These are phyloP conservation scores for Drosophila ironensis DNA, from an alignment of 1,140 invertebrate genomes.

Conservation along the genomic window DNA sequence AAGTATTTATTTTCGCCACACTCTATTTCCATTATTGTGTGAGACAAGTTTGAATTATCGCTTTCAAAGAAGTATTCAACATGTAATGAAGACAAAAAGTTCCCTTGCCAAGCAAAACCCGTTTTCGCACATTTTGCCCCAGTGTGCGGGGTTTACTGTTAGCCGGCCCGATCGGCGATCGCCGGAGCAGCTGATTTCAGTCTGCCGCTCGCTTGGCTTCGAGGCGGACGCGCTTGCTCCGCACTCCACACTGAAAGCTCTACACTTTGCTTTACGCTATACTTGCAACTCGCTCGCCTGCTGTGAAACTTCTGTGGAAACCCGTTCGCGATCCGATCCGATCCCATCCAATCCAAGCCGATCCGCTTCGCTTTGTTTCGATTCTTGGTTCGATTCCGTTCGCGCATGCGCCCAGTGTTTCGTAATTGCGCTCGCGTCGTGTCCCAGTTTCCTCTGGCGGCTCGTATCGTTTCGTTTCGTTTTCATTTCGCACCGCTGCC, in stretches of 20 bases:
- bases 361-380: too few relatives aligned
- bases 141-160: slow-evolving; percentile 77
- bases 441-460: slow-evolving; percentile 70
- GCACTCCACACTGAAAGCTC: not conserved
- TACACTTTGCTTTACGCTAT: not conserved
- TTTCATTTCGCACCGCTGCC: slow-evolving; percentile 59
- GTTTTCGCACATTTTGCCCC: too few relatives aligned
- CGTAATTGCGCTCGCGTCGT: slow-evolving; percentile 58
- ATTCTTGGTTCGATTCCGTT: slow-evolving; percentile 22
- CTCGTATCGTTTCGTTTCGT: slow-evolving; percentile 46
- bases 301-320: slow-evolving; percentile 36
- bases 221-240: slow-evolving; percentile 62
- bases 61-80: too few relatives aligned
- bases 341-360: too few relatives aligned
- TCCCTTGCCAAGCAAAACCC: too few relatives aligned
- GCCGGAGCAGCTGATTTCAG: slow-evolving; percentile 58
- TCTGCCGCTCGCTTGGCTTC: slow-evolving; percentile 74
- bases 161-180: slow-evolving; percentile 41
- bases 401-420: slow-evolving; percentile 71
- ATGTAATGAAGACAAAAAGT: too few relatives aligned
- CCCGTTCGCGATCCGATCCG: slow-evolving; percentile 38
- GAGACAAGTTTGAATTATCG: too few relatives aligned
- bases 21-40: too few relatives aligned
- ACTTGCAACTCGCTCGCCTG: too few relatives aligned
- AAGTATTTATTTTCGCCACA: too few relatives aligned